Conservation (phyloP, 2,797 vertebrate genomes). For the Aulostomus chinensis region DNA sequence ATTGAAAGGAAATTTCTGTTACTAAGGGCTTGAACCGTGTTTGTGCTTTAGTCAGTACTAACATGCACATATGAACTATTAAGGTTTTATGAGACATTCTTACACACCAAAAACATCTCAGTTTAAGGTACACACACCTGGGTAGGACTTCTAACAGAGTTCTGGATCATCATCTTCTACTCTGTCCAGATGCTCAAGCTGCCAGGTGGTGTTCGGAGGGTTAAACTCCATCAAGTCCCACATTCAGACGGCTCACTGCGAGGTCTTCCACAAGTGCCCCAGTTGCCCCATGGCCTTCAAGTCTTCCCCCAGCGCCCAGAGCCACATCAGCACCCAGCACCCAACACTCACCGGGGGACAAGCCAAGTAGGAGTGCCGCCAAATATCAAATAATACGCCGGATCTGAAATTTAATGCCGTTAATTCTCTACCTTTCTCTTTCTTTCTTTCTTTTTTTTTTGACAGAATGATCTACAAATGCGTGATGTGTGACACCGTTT, state of each 20-base stretch:
- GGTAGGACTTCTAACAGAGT: too few species aligned
- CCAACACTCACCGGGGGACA: conserved; percentile 88
- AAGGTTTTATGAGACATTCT: too few species aligned
- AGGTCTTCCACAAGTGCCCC: conserved; percentile 98
- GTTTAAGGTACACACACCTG: too few species aligned
- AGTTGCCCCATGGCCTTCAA: conserved; percentile 99
- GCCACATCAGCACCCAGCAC: conserved; percentile 93
- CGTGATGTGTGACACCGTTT: conserved; percentile 97
- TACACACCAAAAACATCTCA: too few species aligned
- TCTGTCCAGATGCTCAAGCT: conserved; percentile 90
- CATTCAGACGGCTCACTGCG: conserved; percentile 96
- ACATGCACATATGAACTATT: too few species aligned
- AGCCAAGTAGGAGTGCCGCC: conserved; percentile 82
- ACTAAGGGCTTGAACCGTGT: too few species aligned
- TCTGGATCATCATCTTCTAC: too few species aligned
- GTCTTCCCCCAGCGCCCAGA: conserved; percentile 91
- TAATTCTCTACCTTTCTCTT: too few species aligned
- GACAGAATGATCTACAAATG: conserved; percentile 96
- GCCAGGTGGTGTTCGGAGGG: conserved; percentile 94
- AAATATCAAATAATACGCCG: too few species aligned
- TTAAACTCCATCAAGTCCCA: conserved; percentile 96
- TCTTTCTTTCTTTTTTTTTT: not conserved
- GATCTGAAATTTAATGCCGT: too few species aligned
- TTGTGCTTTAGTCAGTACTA: too few species aligned
- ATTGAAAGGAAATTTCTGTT: too few species aligned